phyloP scores from a whole-genome alignment of 2,888 invertebrate genomes.

The Dynastes maya region DNA sequence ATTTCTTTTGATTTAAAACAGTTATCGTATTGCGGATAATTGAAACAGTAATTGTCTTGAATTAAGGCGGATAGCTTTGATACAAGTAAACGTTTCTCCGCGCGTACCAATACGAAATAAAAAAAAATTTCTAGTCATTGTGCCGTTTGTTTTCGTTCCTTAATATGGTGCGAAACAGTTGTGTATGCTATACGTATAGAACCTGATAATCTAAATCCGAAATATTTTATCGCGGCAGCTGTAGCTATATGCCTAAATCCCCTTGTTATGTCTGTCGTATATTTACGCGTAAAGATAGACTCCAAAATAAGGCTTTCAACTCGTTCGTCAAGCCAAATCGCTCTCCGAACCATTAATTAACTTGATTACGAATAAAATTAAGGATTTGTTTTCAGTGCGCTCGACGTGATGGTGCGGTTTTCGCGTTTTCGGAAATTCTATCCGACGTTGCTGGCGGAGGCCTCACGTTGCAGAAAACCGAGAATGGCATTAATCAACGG shows the following conservation, averaged over 20 bases:
- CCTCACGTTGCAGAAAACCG: constrained; percentile 29
- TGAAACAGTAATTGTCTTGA: too few species aligned
- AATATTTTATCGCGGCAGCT: not conserved
- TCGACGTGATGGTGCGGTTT: constrained; percentile 18
- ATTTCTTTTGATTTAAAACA: too few species aligned
- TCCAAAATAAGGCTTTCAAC: constrained; percentile 3
- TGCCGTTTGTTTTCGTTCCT: too few species aligned
- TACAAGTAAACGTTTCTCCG: too few species aligned
- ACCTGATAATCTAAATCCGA: not conserved
- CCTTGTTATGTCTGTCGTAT: not conserved
- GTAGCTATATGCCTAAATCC: not conserved
- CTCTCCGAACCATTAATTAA: constrained; percentile 36
- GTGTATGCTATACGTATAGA: too few species aligned
- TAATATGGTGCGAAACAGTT: too few species aligned
- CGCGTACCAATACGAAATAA: too few species aligned
- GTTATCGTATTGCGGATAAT: too few species aligned
- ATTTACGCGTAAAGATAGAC: not conserved
- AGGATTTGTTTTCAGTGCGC: constrained; percentile 41
- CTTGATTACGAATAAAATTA: constrained; percentile 45
- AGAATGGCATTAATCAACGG: constrained; percentile 44
- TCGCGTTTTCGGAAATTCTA: constrained; percentile 31
- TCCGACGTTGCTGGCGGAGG: not conserved
- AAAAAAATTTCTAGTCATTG: not conserved
- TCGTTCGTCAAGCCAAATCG: constrained; percentile 15
- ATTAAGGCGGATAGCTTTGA: too few species aligned